A percentile compares a stretch with the other conserved stretches of the same genome.
These are phyloP conservation scores for Microcebus ravelobensis DNA, from an alignment of 2,113 vertebrate genomes.

Conservation along the genomic window DNA sequence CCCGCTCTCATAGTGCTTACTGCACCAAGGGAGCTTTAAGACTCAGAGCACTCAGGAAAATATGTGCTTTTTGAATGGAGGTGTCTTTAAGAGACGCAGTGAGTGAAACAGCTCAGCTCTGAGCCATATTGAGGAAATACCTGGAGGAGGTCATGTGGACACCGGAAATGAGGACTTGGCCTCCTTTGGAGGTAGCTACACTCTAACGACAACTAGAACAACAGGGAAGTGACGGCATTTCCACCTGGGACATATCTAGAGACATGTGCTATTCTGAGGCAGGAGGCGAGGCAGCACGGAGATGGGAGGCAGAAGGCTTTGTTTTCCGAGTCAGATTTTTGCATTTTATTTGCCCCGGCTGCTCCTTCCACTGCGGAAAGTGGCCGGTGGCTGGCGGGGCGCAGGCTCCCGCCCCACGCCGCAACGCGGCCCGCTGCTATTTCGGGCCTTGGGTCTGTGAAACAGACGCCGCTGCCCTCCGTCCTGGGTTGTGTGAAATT, in stretches of 20 bases:
- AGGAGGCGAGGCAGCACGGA: background rate
- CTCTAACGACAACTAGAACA: background rate
- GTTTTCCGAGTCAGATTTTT: background rate
- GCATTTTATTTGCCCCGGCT: background rate
- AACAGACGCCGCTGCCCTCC: slow-evolving; percentile 63
- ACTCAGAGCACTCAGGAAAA: background rate
- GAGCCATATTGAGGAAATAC: background rate
- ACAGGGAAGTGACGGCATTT: background rate
- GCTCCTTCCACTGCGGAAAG: background rate
- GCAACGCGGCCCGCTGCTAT: slow-evolving; percentile 64
- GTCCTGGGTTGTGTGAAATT: slow-evolving; percentile 69
- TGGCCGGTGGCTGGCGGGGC: slow-evolving; percentile 16
- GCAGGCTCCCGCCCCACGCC: background rate
- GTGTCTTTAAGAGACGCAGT: background rate
- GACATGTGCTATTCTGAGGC: background rate
- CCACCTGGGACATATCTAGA: background rate
- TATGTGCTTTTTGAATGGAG: background rate
- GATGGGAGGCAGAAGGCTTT: background rate
- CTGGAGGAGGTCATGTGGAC: background rate
- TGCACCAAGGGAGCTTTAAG: background rate
- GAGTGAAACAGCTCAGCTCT: background rate
- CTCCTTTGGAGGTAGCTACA: background rate
- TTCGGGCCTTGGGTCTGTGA: slow-evolving; percentile 53
- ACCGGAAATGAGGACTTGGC: background rate
- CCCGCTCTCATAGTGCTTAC: background rate